Evolutionary conservation across 2,888 invertebrate genomes (phyloP), one percentile per base, ranked within the genome.

Genomic region (Cephus spinipes): DNA sequence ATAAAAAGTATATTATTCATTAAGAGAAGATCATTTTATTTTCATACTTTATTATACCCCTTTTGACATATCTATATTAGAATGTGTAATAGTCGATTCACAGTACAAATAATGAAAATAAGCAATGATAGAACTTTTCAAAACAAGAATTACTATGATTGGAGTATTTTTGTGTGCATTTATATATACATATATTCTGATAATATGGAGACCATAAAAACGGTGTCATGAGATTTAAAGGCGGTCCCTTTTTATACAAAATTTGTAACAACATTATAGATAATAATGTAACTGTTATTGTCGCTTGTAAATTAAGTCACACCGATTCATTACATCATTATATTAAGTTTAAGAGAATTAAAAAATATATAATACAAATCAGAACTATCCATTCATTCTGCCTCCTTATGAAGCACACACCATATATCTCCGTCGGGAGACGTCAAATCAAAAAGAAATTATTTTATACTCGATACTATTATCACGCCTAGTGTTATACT

Each of bases 221-320:
- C 1, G 23, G 6, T 55, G 23, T 55, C 2, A 23, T 6, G 55
- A 55, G 55, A 55, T 23, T 55, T 23, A 55, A 9, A 55, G 31
- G 31, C 71, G 30, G 71, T 71, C 71, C 71, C 71, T 71, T 71
- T 71, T 71, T 12, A 71, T 32, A 15, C 30, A 71, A 31, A 31
- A 33, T 33, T 71, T 71, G 9, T 55, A 55, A 23, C 6, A 9
- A 9, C 55, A 23, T 23, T 55, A 55, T 55, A 71, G 15, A 33
- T 71, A 71, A 23, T 31, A 71, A 71, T 33, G 9, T 15, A 32
- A 71, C 32, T 71, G 31, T 71, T 69, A 71, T 71, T 71, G 23
- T 71, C 71, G 33, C 33, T 71, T 71, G 71, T 71, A 71, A 71
- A 71, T 71, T 71, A 71, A 31, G 71, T 31, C 71, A 71, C 71